Percentiles rank a stretch among this genome's conserved stretches.
phyloP scores from a whole-genome alignment of 92 coral and sea anemone genomes.

The Chrysogorgia sp. region DNA sequence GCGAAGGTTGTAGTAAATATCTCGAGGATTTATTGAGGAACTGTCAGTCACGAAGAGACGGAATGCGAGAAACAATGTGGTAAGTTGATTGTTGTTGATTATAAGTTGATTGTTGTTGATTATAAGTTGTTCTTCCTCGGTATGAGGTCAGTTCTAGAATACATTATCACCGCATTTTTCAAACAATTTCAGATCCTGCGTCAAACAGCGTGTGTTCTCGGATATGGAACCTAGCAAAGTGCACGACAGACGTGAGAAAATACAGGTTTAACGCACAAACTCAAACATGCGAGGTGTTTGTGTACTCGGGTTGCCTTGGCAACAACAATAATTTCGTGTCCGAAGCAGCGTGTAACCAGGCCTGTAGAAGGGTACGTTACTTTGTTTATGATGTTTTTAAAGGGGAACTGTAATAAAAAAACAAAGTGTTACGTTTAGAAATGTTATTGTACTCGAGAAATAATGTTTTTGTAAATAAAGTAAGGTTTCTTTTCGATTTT shows the following conservation, averaged over 20 bases:
- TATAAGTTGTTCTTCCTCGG: no score
- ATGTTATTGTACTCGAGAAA: no score
- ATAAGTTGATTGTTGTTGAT: no score
- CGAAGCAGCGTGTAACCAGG: slow-evolving; percentile 54
- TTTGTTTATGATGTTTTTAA: background rate
- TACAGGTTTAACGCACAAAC: slow-evolving; percentile 67
- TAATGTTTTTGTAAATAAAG: no score
- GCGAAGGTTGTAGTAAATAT: slow-evolving; percentile 77
- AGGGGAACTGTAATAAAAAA: no score
- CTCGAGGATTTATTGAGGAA: slow-evolving; percentile 68
- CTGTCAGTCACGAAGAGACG: slow-evolving; percentile 65
- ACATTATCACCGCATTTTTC: background rate
- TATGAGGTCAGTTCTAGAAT: no score
- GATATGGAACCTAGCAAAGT: slow-evolving; percentile 75
- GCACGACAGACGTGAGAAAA: slow-evolving; percentile 64
- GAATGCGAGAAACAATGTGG: slow-evolving; percentile 91
- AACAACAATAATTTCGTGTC: slow-evolving; percentile 78
- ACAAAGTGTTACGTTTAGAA: no score
- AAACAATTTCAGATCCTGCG: slow-evolving; percentile 34
- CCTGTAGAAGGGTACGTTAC: slow-evolving; percentile 58
- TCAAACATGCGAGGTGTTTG: slow-evolving; percentile 64
- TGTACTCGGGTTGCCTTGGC: slow-evolving; percentile 86
- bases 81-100: slow-evolving; percentile 36
- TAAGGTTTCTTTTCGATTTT: no score
- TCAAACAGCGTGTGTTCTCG: slow-evolving; percentile 67